phyloP scores from a whole-genome alignment of 2,113 vertebrate genomes.

The Euleptes europaea region DNA sequence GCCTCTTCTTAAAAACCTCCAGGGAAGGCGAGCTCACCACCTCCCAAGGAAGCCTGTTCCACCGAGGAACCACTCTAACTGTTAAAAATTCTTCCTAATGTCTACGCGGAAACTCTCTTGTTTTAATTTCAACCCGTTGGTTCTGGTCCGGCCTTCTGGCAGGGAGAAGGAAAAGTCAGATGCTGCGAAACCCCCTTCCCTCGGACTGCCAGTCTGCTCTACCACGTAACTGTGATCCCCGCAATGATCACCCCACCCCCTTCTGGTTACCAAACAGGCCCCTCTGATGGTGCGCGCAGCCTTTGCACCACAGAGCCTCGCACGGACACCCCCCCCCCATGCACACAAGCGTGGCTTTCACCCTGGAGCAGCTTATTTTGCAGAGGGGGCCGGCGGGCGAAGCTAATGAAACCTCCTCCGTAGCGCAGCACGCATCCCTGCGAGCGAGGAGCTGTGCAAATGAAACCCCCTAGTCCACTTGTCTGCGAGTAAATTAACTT shows the following conservation, averaged over 20 bases:
- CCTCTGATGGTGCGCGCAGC: too few species aligned
- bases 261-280: background rate
- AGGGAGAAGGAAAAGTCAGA: background rate
- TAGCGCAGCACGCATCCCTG: conserved; percentile 40
- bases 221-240: too few species aligned
- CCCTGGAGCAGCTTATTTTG: background rate
- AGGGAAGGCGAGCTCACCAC: too few species aligned
- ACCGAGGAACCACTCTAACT: too few species aligned
- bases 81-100: too few species aligned
- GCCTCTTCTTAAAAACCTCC: too few species aligned
- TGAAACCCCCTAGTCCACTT: conserved; percentile 40
- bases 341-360: background rate
- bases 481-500: conserved; percentile 67
- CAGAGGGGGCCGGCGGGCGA: background rate
- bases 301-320: background rate
- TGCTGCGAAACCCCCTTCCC: too few species aligned
- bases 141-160: too few species aligned
- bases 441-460: conserved; percentile 54
- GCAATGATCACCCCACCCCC: too few species aligned
- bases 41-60: too few species aligned
- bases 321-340: fast-evolving
- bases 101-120: too few species aligned
- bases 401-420: conserved; percentile 43
- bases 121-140: too few species aligned
- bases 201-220: background rate